phyloP scores from a whole-genome alignment of 2,113 vertebrate species.

The Rutilus rutilus region DNA sequence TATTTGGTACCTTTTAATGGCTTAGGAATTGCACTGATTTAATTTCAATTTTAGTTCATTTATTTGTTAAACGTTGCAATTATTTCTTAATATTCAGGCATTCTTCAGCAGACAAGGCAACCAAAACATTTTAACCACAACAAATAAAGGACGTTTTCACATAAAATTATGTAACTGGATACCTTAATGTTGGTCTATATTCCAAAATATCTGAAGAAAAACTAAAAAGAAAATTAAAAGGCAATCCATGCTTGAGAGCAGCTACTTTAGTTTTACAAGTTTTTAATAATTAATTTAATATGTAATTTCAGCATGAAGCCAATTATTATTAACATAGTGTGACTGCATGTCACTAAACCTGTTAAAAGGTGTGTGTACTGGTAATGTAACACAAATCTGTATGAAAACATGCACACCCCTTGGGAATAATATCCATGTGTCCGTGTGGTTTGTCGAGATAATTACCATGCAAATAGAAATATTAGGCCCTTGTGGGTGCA shows the following conservation, averaged over 20 bases:
- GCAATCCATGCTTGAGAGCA: background rate
- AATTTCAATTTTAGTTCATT: background rate
- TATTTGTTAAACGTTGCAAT: too few species aligned
- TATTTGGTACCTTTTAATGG: background rate
- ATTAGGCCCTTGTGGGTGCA: slow-evolving; percentile 5
- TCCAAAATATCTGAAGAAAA: background rate
- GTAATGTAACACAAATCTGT: background rate
- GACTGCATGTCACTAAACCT: slow-evolving; percentile 23
- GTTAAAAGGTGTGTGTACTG: slow-evolving; percentile 3
- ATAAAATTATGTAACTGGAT: background rate
- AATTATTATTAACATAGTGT: background rate
- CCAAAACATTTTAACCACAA: background rate
- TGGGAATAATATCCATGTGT: slow-evolving; percentile 7
- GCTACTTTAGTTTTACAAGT: background rate
- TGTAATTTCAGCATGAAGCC: background rate
- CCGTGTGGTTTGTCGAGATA: slow-evolving; percentile 26
- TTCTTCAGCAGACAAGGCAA: background rate
- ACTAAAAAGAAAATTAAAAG: background rate
- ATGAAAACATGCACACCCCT: background rate
- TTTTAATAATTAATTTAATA: slow-evolving; percentile 3
- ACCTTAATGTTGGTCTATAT: background rate
- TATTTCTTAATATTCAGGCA: background rate
- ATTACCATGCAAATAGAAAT: slow-evolving; percentile 23
- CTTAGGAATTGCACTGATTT: background rate
- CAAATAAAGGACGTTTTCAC: background rate